A percentile compares a stretch with the other conserved stretches of the same genome.
phyloP scores from a whole-genome alignment of 2,113 vertebrate genomes.

The Natator depressus region DNA sequence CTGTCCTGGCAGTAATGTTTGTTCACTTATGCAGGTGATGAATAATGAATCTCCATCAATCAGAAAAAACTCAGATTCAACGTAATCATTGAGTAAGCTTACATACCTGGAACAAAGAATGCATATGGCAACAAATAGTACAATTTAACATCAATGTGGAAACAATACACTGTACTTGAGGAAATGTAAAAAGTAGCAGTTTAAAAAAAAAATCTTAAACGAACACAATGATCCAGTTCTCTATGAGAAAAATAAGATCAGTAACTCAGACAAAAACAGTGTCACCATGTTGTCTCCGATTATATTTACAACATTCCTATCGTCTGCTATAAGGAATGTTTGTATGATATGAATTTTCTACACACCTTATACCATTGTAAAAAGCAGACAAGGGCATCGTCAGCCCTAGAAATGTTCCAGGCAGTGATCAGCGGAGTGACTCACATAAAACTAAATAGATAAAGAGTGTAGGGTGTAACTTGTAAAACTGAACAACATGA shows the following conservation, averaged over 20 bases:
- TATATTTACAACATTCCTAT: background rate
- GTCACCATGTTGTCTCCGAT: background rate
- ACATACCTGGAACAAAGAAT: constrained; percentile 52
- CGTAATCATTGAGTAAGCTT: constrained; percentile 75
- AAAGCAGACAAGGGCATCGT: background rate
- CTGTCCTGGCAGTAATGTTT: constrained; percentile 45
- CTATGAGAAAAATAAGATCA: background rate
- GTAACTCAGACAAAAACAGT: background rate
- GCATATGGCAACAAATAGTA: background rate
- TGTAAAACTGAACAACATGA: background rate
- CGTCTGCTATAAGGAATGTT: background rate
- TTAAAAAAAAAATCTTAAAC: too few relatives aligned
- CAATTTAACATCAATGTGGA: background rate
- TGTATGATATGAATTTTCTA: background rate
- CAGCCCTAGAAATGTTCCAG: background rate
- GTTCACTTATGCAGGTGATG: constrained; percentile 35
- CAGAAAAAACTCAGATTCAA: constrained; percentile 76
- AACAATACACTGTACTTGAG: background rate
- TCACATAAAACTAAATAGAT: background rate
- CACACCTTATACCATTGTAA: background rate
- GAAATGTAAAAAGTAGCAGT: background rate
- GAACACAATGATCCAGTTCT: background rate
- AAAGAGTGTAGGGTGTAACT: background rate
- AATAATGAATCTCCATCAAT: constrained; percentile 77
- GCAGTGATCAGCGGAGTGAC: background rate